Base-by-base conservation (phyloP, 1,140 invertebrate genomes). In the Steinernema khuongi region DNA sequence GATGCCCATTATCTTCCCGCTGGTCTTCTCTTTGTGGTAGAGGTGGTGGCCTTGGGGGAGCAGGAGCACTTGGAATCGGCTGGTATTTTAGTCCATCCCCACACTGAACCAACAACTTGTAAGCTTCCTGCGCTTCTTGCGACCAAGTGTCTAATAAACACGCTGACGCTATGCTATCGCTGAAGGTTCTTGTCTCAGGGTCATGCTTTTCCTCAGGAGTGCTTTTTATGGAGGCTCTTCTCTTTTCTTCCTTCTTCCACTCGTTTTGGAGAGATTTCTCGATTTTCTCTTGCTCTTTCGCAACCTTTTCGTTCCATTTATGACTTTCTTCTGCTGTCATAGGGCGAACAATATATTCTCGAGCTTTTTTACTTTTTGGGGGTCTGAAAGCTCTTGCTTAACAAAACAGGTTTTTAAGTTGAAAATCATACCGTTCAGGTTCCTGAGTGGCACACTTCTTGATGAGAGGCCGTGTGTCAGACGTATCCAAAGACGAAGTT, bases 91-190 rank as follows among this genome's bases (percentile, higher is more conserved):
- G 50, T 14, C 50, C 50, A 26, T 60, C 50, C 1, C 82, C 82
- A 71, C 81, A 85, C 68, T 84, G 79, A 14, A 84, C 83, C 1
- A 84, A 68, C 11, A 85, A 70, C 31, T 85, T 85, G 67, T 84
- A 84, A 18, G 83, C 83, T 44, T 78, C 79, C 71, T 85, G 82
- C 0, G 83, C 83, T 68, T 85, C 83, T 11, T 77, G 36, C 2
- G 83, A 74, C 84, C 84, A 85, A 68, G 79, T 76, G 7, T 33
- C 19, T 17, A 60, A 17, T 26, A 31, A 75, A 29, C 44, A 14
- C 17, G 60, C 41, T 0, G 74, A 67, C n/a, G 30, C 30, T 4
- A 60, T 70, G 19, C 66, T 75, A 0, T 50, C 72, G 32, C 32
- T 60, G 73, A 32, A 76, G 1, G 60, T 76, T 30, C 44, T 70